Evolutionary conservation across 2,797 vertebrate species (phyloP).

Genomic region (Pipistrellus kuhlii): DNA sequence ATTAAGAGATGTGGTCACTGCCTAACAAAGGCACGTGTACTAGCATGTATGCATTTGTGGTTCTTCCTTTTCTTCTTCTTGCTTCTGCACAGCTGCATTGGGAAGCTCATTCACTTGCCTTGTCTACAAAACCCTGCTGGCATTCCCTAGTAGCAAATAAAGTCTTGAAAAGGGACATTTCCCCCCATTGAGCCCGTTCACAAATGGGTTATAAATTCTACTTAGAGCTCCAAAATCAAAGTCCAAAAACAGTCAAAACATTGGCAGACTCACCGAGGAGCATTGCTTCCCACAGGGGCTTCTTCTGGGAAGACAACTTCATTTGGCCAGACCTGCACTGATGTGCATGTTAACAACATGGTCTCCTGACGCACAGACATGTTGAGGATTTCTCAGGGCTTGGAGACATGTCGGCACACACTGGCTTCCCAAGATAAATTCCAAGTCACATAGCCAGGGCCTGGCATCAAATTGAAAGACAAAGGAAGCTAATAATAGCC

Average conservation of each 20-base stretch:
- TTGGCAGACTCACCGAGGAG: constrained; percentile 62
- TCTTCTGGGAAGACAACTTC: constrained; percentile 69
- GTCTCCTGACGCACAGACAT: constrained; percentile 16
- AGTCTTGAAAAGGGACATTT: constrained; percentile 43
- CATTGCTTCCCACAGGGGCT: background rate
- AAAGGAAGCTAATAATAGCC: constrained; percentile 67
- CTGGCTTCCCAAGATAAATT: constrained; percentile 62
- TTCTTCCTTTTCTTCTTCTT: background rate
- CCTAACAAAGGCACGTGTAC: background rate
- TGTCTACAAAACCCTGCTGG: background rate
- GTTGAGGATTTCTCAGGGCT: constrained; percentile 43
- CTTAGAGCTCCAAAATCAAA: constrained; percentile 33
- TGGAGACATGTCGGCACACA: constrained; percentile 58
- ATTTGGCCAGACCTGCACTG: constrained; percentile 52
- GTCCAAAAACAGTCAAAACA: constrained; percentile 62
- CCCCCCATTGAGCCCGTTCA: background rate
- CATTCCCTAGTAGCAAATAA: constrained; percentile 39
- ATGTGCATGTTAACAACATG: constrained; percentile 24
- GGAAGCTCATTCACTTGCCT: background rate
- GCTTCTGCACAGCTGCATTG: background rate
- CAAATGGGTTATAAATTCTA: constrained; percentile 58
- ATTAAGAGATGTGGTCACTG: background rate
- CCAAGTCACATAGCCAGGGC: constrained; percentile 35
- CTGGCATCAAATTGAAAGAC: constrained; percentile 67
- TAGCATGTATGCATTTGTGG: background rate